Percentiles rank a stretch among this genome's conserved stretches.
Conservation (phyloP, 2,797 vertebrate species). For the Falco biarmicus region DNA sequence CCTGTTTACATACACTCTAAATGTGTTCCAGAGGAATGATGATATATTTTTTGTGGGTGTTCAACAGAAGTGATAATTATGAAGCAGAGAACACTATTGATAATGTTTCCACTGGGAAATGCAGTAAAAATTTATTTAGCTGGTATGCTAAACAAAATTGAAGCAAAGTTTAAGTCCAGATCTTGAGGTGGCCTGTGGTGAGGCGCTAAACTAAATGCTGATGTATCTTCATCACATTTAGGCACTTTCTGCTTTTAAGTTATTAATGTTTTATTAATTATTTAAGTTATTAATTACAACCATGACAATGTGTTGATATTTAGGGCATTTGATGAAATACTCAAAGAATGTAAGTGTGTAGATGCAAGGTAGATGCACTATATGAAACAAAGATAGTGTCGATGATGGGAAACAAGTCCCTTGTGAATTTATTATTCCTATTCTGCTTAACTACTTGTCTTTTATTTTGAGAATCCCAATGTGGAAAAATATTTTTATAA, state of each 20-base stretch:
- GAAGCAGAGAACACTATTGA: neutral
- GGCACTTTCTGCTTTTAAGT: neutral
- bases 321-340: neutral
- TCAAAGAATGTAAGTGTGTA: neutral
- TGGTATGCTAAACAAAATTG: neutral
- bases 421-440: neutral
- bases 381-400: neutral
- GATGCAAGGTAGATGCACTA: neutral
- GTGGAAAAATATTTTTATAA: slow-evolving; percentile 30
- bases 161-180: neutral
- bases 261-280: neutral
- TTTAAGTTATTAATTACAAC: neutral
- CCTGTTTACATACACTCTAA: neutral
- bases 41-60: neutral
- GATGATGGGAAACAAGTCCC: neutral
- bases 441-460: neutral
- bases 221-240: neutral
- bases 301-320: neutral
- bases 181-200: neutral
- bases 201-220: neutral
- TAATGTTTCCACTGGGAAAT: neutral
- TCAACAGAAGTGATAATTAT: neutral
- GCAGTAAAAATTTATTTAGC: neutral
- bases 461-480: neutral
- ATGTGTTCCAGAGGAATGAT: neutral